Conservation (phyloP, 37 sponge, comb jelly and placozoan genomes). For the Ianthella basta region DNA sequence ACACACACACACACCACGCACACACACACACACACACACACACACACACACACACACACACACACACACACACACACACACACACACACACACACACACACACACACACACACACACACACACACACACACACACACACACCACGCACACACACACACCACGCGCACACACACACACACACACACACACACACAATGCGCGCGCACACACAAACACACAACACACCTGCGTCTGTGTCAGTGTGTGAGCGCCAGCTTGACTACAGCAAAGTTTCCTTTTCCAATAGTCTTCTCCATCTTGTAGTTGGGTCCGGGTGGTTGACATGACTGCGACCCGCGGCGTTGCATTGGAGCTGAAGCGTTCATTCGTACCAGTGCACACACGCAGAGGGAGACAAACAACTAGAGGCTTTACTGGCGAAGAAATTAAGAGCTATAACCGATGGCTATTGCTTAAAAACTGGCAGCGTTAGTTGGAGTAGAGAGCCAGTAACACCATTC, state of each 20-base stretch:
- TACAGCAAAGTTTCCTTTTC: slow-evolving; percentile 95
- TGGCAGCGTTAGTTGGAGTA: no score
- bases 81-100: neutral
- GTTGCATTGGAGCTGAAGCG: no score
- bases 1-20: no score
- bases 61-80: no score
- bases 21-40: no score
- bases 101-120: neutral
- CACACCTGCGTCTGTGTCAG: slow-evolving; percentile 84
- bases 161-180: neutral
- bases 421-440: neutral
- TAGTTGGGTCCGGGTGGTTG: slow-evolving; percentile 38
- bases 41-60: no score
- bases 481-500: no score
- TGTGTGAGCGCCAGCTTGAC: slow-evolving; percentile 89
- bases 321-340: neutral
- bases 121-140: neutral
- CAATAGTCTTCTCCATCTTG: slow-evolving; percentile 82
- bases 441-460: neutral
- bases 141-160: no score
- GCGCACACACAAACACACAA: neutral
- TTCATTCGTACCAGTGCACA: no score
- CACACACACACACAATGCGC: neutral
- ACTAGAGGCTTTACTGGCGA: no score
- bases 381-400: no score